phyloP scores from a whole-genome alignment of 1,140 invertebrate species.

The Anagrus nilaparvatae region DNA sequence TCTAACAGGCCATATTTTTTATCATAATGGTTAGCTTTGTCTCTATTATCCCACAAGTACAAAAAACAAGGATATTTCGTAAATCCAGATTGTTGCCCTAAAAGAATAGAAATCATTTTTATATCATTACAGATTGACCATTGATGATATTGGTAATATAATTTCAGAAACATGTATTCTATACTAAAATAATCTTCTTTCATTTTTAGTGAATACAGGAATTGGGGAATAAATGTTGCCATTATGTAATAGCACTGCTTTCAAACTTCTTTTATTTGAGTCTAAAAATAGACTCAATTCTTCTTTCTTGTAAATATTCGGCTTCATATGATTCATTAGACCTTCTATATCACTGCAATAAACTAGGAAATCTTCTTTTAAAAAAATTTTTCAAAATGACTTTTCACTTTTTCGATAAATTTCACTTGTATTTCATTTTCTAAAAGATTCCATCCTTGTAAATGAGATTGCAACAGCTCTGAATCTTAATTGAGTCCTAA shows the following conservation, averaged over 20 bases:
- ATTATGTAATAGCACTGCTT: constrained; percentile 32
- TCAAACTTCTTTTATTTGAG: constrained; percentile 24
- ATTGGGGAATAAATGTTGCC: constrained; percentile 26
- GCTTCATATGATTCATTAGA: too few species aligned
- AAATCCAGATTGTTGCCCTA: constrained; percentile 11
- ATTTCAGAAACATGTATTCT: too few species aligned
- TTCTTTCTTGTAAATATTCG: too few species aligned
- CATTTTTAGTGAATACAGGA: constrained; percentile 22
- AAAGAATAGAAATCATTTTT: constrained; percentile 13
- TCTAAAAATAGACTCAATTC: constrained; percentile 21
- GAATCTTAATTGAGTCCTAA: too few species aligned
- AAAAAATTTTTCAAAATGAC: too few species aligned
- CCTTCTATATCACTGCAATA: too few species aligned
- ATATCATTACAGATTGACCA: constrained; percentile 14
- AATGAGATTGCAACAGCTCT: too few species aligned
- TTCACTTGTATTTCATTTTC: too few species aligned
- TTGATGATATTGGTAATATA: constrained; percentile 5
- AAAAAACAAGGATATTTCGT: constrained; percentile 13
- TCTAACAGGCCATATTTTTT: too few species aligned
- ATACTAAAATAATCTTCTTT: constrained; percentile 27
- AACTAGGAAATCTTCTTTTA: too few species aligned
- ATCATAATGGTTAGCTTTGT: constrained; percentile 4
- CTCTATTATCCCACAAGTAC: constrained; percentile 14
- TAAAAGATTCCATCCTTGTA: too few species aligned
- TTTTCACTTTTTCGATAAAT: too few species aligned